phyloP scores from a whole-genome alignment of 2,113 vertebrate species.

The Tursiops truncatus region DNA sequence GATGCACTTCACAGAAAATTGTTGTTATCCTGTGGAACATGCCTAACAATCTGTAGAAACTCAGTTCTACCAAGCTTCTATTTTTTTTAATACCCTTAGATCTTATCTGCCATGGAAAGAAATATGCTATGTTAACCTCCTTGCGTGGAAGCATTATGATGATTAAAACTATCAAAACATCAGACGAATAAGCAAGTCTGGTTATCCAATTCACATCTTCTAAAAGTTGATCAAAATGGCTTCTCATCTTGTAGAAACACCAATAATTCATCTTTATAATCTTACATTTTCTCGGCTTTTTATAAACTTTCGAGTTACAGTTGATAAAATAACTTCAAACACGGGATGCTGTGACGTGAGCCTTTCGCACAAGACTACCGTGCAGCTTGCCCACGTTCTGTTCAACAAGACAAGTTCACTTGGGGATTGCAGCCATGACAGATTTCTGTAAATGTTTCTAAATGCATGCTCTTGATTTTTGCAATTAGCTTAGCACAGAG shows the following conservation, averaged over 20 bases:
- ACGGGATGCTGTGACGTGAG: accelerated
- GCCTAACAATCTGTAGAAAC: neutral
- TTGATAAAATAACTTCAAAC: neutral
- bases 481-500: neutral
- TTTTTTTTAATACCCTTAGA: neutral
- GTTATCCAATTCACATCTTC: neutral
- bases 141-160: neutral
- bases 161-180: slow-evolving; percentile 2
- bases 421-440: neutral
- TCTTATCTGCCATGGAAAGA: neutral
- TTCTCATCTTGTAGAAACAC: slow-evolving; percentile 22
- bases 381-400: neutral
- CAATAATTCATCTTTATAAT: neutral
- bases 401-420: neutral
- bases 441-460: neutral
- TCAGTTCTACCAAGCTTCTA: neutral
- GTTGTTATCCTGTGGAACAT: neutral
- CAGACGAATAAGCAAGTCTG: neutral
- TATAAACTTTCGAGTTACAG: neutral
- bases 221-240: neutral
- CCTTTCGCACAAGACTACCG: no score
- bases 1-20: neutral
- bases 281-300: neutral
- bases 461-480: neutral
- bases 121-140: neutral